Conservation (phyloP, 2,113 vertebrate genomes). For the Pseudorectes ferrugineus region DNA sequence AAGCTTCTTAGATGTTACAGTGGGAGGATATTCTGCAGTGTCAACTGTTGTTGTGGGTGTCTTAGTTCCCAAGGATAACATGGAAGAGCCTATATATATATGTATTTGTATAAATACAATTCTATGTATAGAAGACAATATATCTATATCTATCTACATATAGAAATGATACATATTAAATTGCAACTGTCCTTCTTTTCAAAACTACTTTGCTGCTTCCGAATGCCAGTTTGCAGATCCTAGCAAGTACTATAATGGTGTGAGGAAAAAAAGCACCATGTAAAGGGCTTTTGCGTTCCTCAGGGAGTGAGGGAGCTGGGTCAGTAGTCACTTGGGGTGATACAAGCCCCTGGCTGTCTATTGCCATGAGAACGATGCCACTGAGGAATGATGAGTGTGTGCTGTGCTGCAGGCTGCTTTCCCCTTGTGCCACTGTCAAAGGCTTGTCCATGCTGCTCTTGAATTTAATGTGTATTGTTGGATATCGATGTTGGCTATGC, state of each 20-base stretch:
- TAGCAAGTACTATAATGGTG: not conserved
- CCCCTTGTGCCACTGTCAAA: constrained; percentile 3
- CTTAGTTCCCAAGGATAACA: not conserved
- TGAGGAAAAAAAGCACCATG: not conserved
- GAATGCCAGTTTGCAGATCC: not conserved
- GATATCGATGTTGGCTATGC: not conserved
- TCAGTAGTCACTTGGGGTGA: not conserved
- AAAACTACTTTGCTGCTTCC: not conserved
- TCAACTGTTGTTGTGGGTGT: not conserved
- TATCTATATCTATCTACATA: not conserved
- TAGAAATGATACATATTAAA: not conserved
- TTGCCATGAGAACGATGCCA: not conserved
- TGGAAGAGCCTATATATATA: not conserved
- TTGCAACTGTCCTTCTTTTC: not conserved
- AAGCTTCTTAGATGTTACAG: not conserved
- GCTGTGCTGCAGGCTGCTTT: not conserved
- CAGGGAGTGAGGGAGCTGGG: not conserved
- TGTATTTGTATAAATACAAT: not conserved
- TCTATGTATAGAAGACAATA: not conserved
- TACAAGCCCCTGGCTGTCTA: not conserved
- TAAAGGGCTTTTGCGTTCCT: not conserved
- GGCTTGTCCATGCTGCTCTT: not conserved
- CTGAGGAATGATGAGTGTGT: not conserved
- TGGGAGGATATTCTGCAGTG: not conserved
- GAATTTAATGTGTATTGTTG: not conserved